These are phyloP conservation scores for Trichoplax adhaerens DNA, from an alignment of 37 sponge, comb jelly and placozoan genomes.

Conservation along the genomic window DNA sequence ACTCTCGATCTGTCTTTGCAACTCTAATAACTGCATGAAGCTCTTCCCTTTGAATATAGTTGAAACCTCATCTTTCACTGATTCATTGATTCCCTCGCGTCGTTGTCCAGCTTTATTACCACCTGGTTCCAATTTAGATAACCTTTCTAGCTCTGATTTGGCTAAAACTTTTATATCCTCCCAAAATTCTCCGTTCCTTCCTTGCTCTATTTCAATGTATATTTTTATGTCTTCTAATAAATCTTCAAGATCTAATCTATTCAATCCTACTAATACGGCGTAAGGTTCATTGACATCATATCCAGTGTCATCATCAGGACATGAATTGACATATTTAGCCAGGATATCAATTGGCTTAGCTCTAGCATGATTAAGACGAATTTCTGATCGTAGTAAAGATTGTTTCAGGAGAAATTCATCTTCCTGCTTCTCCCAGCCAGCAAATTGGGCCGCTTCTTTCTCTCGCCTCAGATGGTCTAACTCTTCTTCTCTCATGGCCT, in stretches of 20 bases:
- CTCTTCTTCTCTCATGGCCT: conserved; percentile 71
- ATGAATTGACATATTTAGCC: conserved; percentile 60
- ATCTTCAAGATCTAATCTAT: conserved; percentile 74
- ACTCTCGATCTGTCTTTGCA: conserved; percentile 58
- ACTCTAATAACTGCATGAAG: conserved; percentile 36
- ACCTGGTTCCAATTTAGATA: conserved; percentile 14
- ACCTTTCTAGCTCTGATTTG: conserved; percentile 7
- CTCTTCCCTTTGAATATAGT: conserved; percentile 75
- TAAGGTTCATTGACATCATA: background rate
- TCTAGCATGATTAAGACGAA: conserved; percentile 64
- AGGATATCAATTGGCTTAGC: conserved; percentile 95
- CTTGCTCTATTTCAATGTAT: conserved; percentile 67
- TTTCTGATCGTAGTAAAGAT: conserved; percentile 73
- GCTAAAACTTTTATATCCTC: conserved; percentile 15
- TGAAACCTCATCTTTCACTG: conserved; percentile 60
- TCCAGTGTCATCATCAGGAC: conserved; percentile 6
- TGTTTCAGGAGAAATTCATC: conserved; percentile 94
- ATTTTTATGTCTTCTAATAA: conserved; percentile 89
- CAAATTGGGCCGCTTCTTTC: conserved; percentile 91
- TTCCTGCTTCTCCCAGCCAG: conserved; percentile 91
- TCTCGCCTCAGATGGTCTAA: conserved; percentile 56
- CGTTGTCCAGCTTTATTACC: conserved; percentile 15
- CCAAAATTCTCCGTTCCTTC: conserved; percentile 68
- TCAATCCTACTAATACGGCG: conserved; percentile 35
- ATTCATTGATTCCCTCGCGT: conserved; percentile 62